A percentile compares a stretch with the other conserved stretches of the same genome.
Conservation (phyloP, 1,140 invertebrate genomes). For the Pararge aegeria region DNA sequence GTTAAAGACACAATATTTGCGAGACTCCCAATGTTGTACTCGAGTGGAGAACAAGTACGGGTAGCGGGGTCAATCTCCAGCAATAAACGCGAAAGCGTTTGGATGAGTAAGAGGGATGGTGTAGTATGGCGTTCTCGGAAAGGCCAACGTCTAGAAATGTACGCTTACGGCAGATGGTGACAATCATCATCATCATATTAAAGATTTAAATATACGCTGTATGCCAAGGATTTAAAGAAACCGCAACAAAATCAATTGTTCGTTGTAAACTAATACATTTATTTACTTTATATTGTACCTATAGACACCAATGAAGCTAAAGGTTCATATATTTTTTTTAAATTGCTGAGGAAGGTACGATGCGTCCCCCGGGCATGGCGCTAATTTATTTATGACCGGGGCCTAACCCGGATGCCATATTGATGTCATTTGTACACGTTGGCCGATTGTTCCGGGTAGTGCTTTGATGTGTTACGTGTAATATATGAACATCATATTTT, state of each 20-base stretch:
- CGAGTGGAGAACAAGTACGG: too few relatives aligned
- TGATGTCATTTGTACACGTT: slow-evolving; percentile 25
- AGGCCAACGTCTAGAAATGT: too few relatives aligned
- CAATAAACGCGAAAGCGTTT: too few relatives aligned
- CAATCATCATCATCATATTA: too few relatives aligned
- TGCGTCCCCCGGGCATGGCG: slow-evolving; percentile 5
- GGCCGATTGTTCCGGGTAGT: slow-evolving; percentile 20
- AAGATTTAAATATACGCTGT: too few relatives aligned
- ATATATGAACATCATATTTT: slow-evolving; percentile 9
- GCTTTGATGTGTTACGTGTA: slow-evolving; percentile 21
- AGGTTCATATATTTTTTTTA: slow-evolving; percentile 13
- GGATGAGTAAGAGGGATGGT: too few relatives aligned
- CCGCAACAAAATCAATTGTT: not conserved
- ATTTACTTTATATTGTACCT: not conserved
- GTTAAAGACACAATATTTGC: too few relatives aligned
- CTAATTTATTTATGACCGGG: slow-evolving; percentile 32
- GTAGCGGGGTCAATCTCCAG: too few relatives aligned
- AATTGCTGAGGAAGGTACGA: slow-evolving; percentile 15
- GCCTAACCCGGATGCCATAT: slow-evolving; percentile 18
- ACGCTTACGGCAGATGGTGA: too few relatives aligned
- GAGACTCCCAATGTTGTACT: too few relatives aligned
- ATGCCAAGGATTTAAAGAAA: too few relatives aligned
- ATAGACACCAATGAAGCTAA: not conserved
- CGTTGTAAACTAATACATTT: not conserved
- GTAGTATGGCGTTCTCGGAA: too few relatives aligned